phyloP scores from a whole-genome alignment of 30 jellyfish, hydroid and myxozoan genomes.

The Aurelia coerulea region DNA sequence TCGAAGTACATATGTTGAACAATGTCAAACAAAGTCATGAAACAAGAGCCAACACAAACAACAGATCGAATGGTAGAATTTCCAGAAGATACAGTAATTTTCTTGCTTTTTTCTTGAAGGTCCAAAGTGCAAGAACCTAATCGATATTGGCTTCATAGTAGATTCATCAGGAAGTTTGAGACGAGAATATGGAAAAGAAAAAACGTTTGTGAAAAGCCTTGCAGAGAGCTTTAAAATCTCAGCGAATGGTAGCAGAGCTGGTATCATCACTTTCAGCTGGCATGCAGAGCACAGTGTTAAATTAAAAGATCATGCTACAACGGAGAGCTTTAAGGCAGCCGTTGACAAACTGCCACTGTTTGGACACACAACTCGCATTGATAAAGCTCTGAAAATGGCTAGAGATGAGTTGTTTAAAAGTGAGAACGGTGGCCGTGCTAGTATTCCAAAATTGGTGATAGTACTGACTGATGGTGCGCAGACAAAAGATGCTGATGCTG shows the following conservation, averaged over 20 bases:
- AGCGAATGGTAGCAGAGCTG: conserved; percentile 81
- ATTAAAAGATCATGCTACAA: conserved; percentile 40
- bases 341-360: conserved; percentile 81
- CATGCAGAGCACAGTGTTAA: conserved; percentile 79
- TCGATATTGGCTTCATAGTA: conserved; percentile 80
- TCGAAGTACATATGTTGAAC: too few species aligned
- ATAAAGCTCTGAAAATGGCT: conserved; percentile 79
- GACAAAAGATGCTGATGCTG: conserved; percentile 81
- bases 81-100: too few species aligned
- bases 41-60: too few species aligned
- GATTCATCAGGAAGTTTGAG: conserved; percentile 91
- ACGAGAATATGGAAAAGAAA: conserved; percentile 77
- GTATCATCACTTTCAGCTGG: conserved; percentile 83
- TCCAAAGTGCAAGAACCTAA: neutral
- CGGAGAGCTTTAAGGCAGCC: conserved; percentile 60
- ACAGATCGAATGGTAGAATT: too few species aligned
- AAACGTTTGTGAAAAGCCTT: conserved; percentile 73
- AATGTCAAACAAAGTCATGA: too few species aligned
- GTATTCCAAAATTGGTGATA: conserved; percentile 65
- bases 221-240: conserved; percentile 71
- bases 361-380: conserved; percentile 88
- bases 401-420: conserved; percentile 54
- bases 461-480: conserved; percentile 92
- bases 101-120: neutral
- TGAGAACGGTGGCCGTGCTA: conserved; percentile 69